These are phyloP conservation scores for Alloscopus bannaensis DNA, from an alignment of 2,888 invertebrate genomes.

Conservation along the genomic window DNA sequence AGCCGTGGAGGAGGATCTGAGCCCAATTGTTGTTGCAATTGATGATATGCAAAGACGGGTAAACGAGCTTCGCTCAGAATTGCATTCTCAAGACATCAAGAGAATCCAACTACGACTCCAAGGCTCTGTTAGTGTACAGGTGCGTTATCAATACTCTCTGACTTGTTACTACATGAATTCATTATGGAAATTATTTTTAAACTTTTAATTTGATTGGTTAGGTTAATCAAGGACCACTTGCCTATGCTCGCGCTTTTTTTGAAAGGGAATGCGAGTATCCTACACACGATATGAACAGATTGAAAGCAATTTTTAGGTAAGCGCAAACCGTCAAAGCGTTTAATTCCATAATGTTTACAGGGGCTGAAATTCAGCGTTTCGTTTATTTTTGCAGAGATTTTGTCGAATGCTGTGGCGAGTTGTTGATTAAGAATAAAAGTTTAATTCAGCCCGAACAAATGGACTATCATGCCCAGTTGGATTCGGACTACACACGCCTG, in stretches of 20 bases:
- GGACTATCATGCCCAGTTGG: slow-evolving; percentile 72
- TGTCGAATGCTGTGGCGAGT: slow-evolving; percentile 73
- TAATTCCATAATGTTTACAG: slow-evolving; percentile 2
- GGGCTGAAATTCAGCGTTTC: background rate
- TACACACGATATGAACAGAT: slow-evolving; percentile 69
- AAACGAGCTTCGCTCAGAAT: slow-evolving; percentile 69
- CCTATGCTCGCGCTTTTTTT: slow-evolving; percentile 73
- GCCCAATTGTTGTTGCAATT: slow-evolving; percentile 73
- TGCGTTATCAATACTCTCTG: slow-evolving; percentile 36
- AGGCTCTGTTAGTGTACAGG: slow-evolving; percentile 72
- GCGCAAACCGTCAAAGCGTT: slow-evolving; percentile 1
- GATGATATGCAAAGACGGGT: slow-evolving; percentile 73
- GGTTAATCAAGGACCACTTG: slow-evolving; percentile 73
- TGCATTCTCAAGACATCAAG: slow-evolving; percentile 72
- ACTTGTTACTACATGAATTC: too few species aligned
- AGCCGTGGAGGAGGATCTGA: slow-evolving; percentile 72
- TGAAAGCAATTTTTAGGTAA: slow-evolving; percentile 72
- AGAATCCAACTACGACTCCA: slow-evolving; percentile 72
- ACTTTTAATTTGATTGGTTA: too few species aligned
- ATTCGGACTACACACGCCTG: slow-evolving; percentile 69
- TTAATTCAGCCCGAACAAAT: slow-evolving; percentile 71
- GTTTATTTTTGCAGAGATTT: slow-evolving; percentile 69
- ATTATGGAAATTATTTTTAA: slow-evolving; percentile 1
- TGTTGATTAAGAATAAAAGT: slow-evolving; percentile 72
- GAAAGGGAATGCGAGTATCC: slow-evolving; percentile 72